Base-by-base conservation (phyloP, 2,113 vertebrate species). In the Corythornis madagascariensis region DNA sequence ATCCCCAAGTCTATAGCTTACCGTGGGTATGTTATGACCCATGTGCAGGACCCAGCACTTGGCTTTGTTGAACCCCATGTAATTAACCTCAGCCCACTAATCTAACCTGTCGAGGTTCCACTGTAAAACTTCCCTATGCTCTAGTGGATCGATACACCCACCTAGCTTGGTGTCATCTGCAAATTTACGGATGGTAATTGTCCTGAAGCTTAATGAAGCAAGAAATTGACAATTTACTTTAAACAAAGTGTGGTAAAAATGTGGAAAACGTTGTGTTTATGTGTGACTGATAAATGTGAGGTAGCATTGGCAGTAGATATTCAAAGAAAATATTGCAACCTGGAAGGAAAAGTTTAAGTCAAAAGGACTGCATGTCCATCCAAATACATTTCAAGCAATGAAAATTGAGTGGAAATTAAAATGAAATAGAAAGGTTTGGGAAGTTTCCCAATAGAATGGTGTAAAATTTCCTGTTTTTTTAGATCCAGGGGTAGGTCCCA, bases 331-430 rank as follows among this genome's bases (percentile, higher is more conserved):
- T 50, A 73, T 73, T 94, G 53, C 14, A 31, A 16, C 16, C 86
- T 88, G 89, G 63, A 63, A 38, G 65, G 12, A 84, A 42, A 43
- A 66, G 11, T 43, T 88, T 45, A 64, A 92, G 26, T 83, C 52
- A 48, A 5, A 86, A 74, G 22, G 65, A 83, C 83, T 90, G 26
- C 83, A 10, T 50, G 28, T 86, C 24, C 11, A 22, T 88, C 73
- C 80, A 94, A 75, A 60, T 86, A 92, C 20, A 26, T 86, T 81
- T 88, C 60, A 94, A 66, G 65, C 52, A 64, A 9, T 64, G 43
- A 77, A 81, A 74, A 77, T 0, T 28, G 47, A 56, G 65, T 4
- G 6, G 57, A 85, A 88, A 72, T 7, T 0, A 83, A 94, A 93
- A 56, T 8, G 6, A 28, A 77, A 67, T 43, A 0, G 6, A 59